Evolutionary conservation across 2,797 vertebrate genomes (phyloP), one percentile per base, ranked within the genome.

Genomic region (Hozukius guyotensis): DNA sequence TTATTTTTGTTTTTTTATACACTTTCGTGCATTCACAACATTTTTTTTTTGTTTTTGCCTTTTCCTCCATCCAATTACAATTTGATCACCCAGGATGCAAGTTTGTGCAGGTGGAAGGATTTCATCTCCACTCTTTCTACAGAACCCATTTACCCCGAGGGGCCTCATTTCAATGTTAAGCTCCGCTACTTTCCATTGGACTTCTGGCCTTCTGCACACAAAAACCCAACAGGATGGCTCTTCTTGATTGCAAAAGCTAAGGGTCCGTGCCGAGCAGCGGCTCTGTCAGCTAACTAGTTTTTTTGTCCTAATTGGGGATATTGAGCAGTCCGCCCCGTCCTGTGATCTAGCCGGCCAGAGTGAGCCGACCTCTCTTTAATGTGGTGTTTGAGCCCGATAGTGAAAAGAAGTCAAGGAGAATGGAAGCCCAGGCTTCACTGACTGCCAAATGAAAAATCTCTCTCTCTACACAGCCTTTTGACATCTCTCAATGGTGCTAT

Each of bases 401-500:
- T 65, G 72, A 83, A 63, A 87, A 77, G 46, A 57, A 85, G 75
- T 77, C 24, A 18, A 81, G 79, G 49, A 81, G 77, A 73, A 81
- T n/a, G 46, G 32, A 67, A 70, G 65, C 27, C 55, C 10, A 34
- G 74, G 61, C 72, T 78, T 73, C 57, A 53, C 57, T 42, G 68
- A 62, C 80, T 77, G 78, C 86, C 80, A 84, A 76, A 87, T 80
- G 56, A 81, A 87, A 89, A 86, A 46, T 1, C 42, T 81, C 46
- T 82, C 65, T 80, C 72, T 80, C 72, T n/a, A 61, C 62, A 69
- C 72, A 67, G 76, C 76, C 78, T 87, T 87, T 71, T 82, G 88
- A 88, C 75, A 87, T 82, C 66, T 70, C 85, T 88, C 79, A 71
- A 64, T 84, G 72, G 71, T 25, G 86, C 90, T 85, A 76, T 73